Conservation (phyloP, 2,797 vertebrate species). For the Pteropus rufus region DNA sequence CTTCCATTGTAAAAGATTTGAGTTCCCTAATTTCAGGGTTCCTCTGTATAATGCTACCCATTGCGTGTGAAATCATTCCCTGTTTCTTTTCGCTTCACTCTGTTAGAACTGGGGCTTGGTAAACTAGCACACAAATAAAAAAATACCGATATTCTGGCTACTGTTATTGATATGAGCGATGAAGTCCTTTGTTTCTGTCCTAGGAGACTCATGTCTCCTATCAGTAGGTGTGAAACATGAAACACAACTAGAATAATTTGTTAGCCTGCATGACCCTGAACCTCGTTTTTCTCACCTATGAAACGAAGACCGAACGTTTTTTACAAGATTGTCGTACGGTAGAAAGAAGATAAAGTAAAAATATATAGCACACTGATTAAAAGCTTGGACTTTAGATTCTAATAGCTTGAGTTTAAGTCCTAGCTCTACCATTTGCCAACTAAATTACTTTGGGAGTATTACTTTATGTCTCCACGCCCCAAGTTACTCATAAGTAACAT, state of each 20-base stretch:
- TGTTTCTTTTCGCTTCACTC: background rate
- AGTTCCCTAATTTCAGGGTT: background rate
- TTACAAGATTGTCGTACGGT: background rate
- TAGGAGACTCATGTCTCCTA: background rate
- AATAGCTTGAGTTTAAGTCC: background rate
- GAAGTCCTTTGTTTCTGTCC: background rate
- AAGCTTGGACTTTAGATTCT: background rate
- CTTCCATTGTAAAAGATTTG: background rate
- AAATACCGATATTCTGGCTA: background rate
- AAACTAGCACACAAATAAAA: background rate
- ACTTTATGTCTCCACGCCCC: background rate
- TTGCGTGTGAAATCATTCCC: background rate
- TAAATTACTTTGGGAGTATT: background rate
- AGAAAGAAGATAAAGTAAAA: background rate
- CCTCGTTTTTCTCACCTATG: background rate
- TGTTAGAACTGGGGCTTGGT: background rate
- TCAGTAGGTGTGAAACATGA: background rate
- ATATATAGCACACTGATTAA: background rate
- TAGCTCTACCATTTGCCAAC: background rate
- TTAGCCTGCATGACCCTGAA: background rate
- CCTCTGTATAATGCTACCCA: background rate
- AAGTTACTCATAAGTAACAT: background rate
- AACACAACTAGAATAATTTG: background rate
- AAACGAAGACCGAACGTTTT: background rate
- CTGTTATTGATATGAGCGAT: background rate